Evolutionary conservation across 2,113 vertebrate genomes (phyloP).

Genomic region (Myotis yumanensis): DNA sequence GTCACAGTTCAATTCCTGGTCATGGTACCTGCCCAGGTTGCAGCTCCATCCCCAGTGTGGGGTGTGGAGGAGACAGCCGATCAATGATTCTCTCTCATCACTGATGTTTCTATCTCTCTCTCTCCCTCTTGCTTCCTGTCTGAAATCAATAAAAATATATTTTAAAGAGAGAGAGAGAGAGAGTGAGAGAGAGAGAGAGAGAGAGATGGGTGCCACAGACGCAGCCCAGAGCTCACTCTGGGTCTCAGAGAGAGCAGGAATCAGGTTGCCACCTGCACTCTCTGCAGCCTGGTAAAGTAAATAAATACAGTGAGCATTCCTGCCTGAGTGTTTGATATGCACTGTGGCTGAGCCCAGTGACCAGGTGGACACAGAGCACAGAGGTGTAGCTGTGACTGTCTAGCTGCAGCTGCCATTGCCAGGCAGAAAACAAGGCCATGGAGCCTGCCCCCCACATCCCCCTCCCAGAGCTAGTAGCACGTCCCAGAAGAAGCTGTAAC

Average conservation of each 20-base stretch:
- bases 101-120: no score
- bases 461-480: neutral
- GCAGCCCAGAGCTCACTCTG: neutral
- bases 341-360: neutral
- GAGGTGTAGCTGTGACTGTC: neutral
- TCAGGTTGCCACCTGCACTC: neutral
- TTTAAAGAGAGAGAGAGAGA: no score
- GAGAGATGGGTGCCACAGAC: neutral
- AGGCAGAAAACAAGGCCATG: neutral
- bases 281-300: neutral
- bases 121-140: no score
- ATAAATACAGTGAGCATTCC: neutral
- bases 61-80: no score
- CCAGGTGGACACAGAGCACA: neutral
- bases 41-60: no score
- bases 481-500: neutral
- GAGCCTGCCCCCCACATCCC: neutral
- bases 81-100: no score
- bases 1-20: no score
- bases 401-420: neutral
- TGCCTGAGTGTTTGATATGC: neutral
- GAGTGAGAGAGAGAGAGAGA: neutral
- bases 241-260: neutral
- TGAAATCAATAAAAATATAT: no score
- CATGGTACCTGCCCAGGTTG: no score